phyloP scores from a whole-genome alignment of 2,797 vertebrate genomes.

The Corythornis leucogaster region DNA sequence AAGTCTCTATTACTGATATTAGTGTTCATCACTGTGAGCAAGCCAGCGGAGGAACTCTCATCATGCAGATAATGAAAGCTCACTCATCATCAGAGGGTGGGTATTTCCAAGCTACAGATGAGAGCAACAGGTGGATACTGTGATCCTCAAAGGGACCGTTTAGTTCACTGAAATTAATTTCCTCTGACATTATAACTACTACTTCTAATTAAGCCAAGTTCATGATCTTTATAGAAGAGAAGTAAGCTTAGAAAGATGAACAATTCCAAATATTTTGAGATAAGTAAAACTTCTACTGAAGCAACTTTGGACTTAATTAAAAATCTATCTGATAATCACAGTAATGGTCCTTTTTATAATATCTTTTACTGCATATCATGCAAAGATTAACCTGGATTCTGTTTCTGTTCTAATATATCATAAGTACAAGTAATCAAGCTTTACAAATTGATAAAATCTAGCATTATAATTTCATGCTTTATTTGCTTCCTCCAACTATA shows the following conservation, averaged over 20 bases:
- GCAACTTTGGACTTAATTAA: constrained; percentile 57
- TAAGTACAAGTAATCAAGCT: constrained; percentile 35
- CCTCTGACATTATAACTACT: constrained; percentile 59
- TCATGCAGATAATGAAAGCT: neutral
- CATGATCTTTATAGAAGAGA: constrained; percentile 46
- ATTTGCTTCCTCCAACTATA: neutral
- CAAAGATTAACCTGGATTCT: constrained; percentile 33
- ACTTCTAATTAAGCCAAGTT: constrained; percentile 69
- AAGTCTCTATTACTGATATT: neutral
- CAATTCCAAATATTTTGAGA: constrained; percentile 57
- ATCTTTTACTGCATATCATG: constrained; percentile 13
- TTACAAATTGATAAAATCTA: constrained; percentile 12
- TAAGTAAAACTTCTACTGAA: constrained; percentile 53
- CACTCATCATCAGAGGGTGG: rapidly evolving
- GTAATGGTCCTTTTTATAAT: constrained; percentile 39
- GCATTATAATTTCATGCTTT: neutral
- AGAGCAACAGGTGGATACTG: neutral
- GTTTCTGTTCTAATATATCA: constrained; percentile 10
- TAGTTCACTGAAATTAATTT: constrained; percentile 56
- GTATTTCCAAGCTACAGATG: neutral
- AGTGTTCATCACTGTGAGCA: neutral
- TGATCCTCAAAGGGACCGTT: constrained; percentile 10
- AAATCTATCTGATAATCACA: constrained; percentile 50
- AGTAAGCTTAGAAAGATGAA: constrained; percentile 51
- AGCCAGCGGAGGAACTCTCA: neutral